Evolutionary conservation across 1,140 invertebrate species (phyloP), one percentile per base, ranked within the genome.

Genomic region (Drosophila subobscura): DNA sequence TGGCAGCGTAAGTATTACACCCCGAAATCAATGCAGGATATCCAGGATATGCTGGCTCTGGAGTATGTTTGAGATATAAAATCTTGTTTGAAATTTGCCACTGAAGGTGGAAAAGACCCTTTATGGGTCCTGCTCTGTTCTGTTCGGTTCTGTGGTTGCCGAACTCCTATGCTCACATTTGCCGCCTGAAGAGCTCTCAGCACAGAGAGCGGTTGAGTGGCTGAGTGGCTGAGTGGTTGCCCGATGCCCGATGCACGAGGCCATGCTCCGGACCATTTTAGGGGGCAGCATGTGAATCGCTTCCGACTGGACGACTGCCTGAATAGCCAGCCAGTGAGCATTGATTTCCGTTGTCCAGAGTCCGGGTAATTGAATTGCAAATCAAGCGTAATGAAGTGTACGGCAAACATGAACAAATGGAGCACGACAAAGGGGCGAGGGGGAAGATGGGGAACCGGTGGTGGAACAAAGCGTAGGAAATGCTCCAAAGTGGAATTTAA

Each of bases 1-100:
- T 94, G 94, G 94, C 93, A 93, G 60, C 92, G 91, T 90, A 65
- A 91, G 90, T 90, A 22, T 3, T 20, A 20, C 16, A 20, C 16
- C 16, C 16, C 16, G 16, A 20, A 20, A 20, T 20, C 16, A 20
- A 20, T 20, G 16, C 16, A 20, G 16, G 16, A 20, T 20, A 20
- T 20, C 16, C 16, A 20, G 16, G 16, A 20, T 20, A 20, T 16
- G 0, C 4, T 0, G 8, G 4, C 0, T 20, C 0, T 14, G 37
- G 14, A n/a, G 41, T 14, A 7, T 7, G 27, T 7, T 2, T 29
- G 6, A 29, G 27, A 29, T 29, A 7, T 25, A 14, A 47, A 54
- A 16, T 10, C 42, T 29, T 4, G 1, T 14, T 7, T 1, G 7
- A 23, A 40, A 41, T 2, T 41, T n/a, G 23, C 7, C 29, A 33